These are phyloP conservation scores for Tillus elongatus DNA, from an alignment of 2,888 invertebrate species.

Conservation along the genomic window DNA sequence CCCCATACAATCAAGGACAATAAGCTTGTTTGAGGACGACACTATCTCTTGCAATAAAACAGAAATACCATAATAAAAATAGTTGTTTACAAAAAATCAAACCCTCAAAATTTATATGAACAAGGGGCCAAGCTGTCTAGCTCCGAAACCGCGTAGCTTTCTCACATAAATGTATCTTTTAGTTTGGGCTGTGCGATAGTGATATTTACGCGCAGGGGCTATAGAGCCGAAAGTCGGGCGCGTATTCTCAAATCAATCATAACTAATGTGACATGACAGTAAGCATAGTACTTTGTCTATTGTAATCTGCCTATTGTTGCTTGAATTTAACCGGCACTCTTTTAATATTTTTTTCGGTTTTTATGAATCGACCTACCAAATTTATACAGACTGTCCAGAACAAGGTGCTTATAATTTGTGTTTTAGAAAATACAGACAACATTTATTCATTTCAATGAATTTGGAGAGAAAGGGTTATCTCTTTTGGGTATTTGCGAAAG, in stretches of 20 bases:
- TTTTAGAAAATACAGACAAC: too few relatives aligned
- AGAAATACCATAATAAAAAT: conserved; percentile 33
- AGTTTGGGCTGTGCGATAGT: conserved; percentile 20
- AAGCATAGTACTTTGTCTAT: conserved; percentile 43
- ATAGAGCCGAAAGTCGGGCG: conserved; percentile 28
- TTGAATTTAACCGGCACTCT: conserved; percentile 34
- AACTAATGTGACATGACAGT: conserved; percentile 44
- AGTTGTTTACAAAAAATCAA: conserved; percentile 35
- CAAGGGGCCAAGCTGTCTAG: conserved; percentile 39
- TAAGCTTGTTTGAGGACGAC: conserved; percentile 32
- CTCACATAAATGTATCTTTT: conserved; percentile 30
- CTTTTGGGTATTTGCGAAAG: too few relatives aligned
- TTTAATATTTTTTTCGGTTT: conserved; percentile 34
- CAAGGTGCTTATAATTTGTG: too few relatives aligned
- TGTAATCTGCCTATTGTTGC: conserved; percentile 43
- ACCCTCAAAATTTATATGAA: conserved; percentile 35
- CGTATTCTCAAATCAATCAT: conserved; percentile 38
- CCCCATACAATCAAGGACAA: conserved; percentile 26
- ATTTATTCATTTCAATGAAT: too few relatives aligned
- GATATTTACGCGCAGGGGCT: conserved; percentile 24
- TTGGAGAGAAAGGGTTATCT: too few relatives aligned
- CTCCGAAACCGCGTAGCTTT: conserved; percentile 30
- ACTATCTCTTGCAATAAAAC: conserved; percentile 30
- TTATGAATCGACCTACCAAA: conserved; percentile 30
- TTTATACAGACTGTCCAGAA: neutral